Percentiles rank a stretch among this genome's conserved stretches.
Conservation (phyloP, 1,140 invertebrate genomes). For the Ptiloglossa arizonensis region DNA sequence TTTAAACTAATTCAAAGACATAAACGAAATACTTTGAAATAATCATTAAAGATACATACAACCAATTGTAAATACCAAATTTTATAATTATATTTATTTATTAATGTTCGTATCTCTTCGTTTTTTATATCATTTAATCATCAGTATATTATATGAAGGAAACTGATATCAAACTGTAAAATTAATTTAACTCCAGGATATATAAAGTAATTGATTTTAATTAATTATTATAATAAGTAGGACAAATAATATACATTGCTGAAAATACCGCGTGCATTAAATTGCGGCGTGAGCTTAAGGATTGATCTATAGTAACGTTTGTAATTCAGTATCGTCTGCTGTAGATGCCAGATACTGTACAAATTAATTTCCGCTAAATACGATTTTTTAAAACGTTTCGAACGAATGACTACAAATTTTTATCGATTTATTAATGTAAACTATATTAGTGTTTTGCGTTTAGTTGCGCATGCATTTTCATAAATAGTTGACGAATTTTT, state of each 20-base stretch:
- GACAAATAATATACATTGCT: neutral
- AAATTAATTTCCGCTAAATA: neutral
- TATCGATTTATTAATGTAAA: neutral
- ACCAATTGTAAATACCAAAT: no score
- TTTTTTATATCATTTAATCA: neutral
- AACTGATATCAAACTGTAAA: neutral
- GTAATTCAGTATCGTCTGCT: conserved; percentile 35
- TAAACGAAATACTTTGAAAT: no score
- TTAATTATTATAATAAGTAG: neutral
- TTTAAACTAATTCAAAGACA: no score
- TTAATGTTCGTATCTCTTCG: no score
- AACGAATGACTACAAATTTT: neutral
- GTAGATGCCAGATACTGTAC: neutral
- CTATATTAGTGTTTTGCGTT: neutral
- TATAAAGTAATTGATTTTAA: neutral
- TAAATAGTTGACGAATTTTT: conserved; percentile 10
- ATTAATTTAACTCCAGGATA: neutral
- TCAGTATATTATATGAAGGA: neutral
- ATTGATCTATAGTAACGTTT: conserved; percentile 6
- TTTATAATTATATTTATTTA: no score
- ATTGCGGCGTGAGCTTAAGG: conserved; percentile 21
- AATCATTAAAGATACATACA: no score
- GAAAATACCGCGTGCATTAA: conserved; percentile 13
- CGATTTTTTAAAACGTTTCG: neutral
- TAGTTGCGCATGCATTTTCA: neutral